Conservation (phyloP, 2,113 vertebrate genomes). For the Psammodynastes pulverulentus region DNA sequence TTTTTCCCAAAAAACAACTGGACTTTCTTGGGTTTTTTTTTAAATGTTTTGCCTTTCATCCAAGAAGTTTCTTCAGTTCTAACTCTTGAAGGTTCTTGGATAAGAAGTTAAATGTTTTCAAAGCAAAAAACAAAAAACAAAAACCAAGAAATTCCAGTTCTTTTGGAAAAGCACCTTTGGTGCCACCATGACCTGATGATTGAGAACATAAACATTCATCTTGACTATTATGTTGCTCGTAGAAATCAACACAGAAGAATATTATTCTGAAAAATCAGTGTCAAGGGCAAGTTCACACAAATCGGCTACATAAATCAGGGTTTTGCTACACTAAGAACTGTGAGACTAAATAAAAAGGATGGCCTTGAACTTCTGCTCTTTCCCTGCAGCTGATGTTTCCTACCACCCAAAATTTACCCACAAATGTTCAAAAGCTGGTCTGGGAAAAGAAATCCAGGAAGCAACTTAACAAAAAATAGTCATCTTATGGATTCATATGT, state of each 20-base stretch:
- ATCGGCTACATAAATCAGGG: neutral
- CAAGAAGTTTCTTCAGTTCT: neutral
- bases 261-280: neutral
- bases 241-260: neutral
- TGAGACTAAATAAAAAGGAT: neutral
- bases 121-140: no score
- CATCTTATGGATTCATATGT: neutral
- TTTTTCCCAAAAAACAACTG: neutral
- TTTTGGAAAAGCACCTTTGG: neutral
- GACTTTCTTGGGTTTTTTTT: neutral
- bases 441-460: neutral
- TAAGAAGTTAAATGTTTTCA: neutral
- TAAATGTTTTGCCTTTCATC: neutral
- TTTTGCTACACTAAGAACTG: neutral
- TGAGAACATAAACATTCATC: neutral
- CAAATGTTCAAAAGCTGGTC: neutral
- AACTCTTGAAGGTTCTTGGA: neutral
- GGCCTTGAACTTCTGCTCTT: neutral
- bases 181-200: neutral
- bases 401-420: neutral
- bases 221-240: neutral
- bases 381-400: neutral
- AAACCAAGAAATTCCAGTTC: no score
- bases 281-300: neutral
- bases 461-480: neutral